Evolutionary conservation across 2,888 invertebrate species (phyloP).

Genomic region (Limnephilus auricula): DNA sequence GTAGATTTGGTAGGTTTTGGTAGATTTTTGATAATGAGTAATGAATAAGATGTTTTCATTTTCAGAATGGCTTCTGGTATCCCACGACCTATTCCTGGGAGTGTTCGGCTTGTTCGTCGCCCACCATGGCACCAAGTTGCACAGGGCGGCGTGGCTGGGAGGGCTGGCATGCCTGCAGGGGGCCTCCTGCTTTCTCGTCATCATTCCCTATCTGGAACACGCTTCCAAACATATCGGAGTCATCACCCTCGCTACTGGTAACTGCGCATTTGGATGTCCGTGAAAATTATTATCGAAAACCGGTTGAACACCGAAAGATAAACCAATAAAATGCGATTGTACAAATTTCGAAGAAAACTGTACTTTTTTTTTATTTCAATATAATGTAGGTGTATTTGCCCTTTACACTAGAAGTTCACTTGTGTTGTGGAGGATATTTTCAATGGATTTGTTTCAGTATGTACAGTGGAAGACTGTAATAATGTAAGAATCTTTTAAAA

Average conservation of each 20-base stretch:
- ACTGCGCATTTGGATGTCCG: not conserved
- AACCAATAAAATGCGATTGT: too few species aligned
- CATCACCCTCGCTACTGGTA: constrained; percentile 52
- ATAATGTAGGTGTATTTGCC: too few species aligned
- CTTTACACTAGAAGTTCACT: too few species aligned
- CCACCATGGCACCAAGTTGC: constrained; percentile 79
- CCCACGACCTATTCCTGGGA: constrained; percentile 77
- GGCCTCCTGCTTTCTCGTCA: constrained; percentile 73
- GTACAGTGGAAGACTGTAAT: too few species aligned
- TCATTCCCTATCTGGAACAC: constrained; percentile 78
- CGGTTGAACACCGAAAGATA: too few species aligned
- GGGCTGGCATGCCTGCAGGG: constrained; percentile 77
- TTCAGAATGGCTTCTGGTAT: constrained; percentile 79
- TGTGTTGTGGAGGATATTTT: too few species aligned
- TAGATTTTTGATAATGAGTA: too few species aligned
- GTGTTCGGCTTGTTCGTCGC: constrained; percentile 76
- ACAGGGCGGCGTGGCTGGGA: constrained; percentile 80
- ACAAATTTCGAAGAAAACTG: too few species aligned
- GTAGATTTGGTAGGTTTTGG: too few species aligned
- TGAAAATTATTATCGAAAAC: not conserved
- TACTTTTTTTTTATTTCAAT: too few species aligned
- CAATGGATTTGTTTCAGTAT: too few species aligned
- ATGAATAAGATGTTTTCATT: not conserved
- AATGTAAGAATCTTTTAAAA: too few species aligned
- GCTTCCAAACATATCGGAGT: constrained; percentile 31